These are phyloP conservation scores for Autographa pulchrina DNA, from an alignment of 2,888 invertebrate species.

Conservation along the genomic window DNA sequence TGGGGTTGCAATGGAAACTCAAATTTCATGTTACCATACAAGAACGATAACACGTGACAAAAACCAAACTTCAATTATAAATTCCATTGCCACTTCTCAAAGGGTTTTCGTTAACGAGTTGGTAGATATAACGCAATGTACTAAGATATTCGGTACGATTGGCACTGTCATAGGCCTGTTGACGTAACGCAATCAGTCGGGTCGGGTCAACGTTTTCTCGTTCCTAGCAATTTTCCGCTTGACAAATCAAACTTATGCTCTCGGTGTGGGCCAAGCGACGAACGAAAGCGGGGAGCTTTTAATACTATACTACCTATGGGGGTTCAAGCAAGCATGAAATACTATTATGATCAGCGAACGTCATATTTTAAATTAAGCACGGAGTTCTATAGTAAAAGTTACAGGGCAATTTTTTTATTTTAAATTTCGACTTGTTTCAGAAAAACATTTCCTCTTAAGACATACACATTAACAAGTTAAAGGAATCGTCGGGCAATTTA, in stretches of 20 bases:
- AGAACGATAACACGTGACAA: background rate
- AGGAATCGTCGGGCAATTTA: background rate
- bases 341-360: background rate
- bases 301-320: background rate
- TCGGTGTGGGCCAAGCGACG: constrained; percentile 43
- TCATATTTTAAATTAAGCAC: background rate
- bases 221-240: constrained; percentile 80
- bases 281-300: constrained; percentile 40
- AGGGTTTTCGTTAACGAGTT: background rate
- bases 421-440: background rate
- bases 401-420: background rate
- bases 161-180: constrained; percentile 29
- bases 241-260: constrained; percentile 76
- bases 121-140: constrained; percentile 23
- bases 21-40: background rate
- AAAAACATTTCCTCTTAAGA: background rate
- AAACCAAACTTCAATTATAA: background rate
- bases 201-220: constrained; percentile 74
- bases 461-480: background rate
- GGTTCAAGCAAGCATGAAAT: background rate
- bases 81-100: constrained; percentile 4
- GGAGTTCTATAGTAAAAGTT: background rate
- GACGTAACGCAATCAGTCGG: constrained; percentile 55
- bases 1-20: background rate
- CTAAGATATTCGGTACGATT: constrained; percentile 24